Evolutionary conservation across 2,888 invertebrate species (phyloP).

Genomic region (Agrotis ipsilon): DNA sequence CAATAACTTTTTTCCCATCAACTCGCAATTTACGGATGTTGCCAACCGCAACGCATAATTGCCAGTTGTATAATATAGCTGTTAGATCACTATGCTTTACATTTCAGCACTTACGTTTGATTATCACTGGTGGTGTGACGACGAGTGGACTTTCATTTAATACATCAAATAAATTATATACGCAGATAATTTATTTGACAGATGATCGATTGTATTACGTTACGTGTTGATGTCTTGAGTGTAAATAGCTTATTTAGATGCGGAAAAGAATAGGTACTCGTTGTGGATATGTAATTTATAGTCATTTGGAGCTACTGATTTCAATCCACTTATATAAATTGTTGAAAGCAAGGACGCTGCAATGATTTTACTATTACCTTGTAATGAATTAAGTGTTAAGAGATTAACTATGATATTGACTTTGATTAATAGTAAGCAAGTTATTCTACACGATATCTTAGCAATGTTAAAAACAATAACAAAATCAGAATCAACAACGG

Average conservation of each 20-base stretch:
- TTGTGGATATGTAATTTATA: constrained; percentile 36
- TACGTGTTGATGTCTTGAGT: constrained; percentile 44
- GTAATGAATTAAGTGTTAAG: constrained; percentile 17
- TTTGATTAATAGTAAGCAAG: not conserved
- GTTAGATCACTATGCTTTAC: constrained; percentile 78
- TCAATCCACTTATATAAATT: constrained; percentile 39
- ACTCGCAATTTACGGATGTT: constrained; percentile 75
- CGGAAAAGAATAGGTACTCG: constrained; percentile 36
- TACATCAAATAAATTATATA: constrained; percentile 74
- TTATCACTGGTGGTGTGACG: constrained; percentile 74
- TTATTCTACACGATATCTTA: not conserved
- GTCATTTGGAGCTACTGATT: constrained; percentile 44
- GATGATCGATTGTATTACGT: constrained; percentile 71
- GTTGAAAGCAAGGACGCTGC: constrained; percentile 62
- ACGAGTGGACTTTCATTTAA: constrained; percentile 74
- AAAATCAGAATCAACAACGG: not conserved
- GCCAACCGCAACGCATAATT: constrained; percentile 78
- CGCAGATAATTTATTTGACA: constrained; percentile 75
- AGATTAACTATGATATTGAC: constrained; percentile 26
- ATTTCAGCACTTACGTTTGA: constrained; percentile 72
- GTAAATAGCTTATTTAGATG: constrained; percentile 47
- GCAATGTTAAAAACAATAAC: not conserved
- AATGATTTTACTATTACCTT: constrained; percentile 43
- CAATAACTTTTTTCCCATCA: constrained; percentile 67
- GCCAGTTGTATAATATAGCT: constrained; percentile 79